Percentiles rank a stretch among this genome's conserved stretches.
phyloP scores from a whole-genome alignment of 1,140 invertebrate genomes.

The Ceratina australensis region DNA sequence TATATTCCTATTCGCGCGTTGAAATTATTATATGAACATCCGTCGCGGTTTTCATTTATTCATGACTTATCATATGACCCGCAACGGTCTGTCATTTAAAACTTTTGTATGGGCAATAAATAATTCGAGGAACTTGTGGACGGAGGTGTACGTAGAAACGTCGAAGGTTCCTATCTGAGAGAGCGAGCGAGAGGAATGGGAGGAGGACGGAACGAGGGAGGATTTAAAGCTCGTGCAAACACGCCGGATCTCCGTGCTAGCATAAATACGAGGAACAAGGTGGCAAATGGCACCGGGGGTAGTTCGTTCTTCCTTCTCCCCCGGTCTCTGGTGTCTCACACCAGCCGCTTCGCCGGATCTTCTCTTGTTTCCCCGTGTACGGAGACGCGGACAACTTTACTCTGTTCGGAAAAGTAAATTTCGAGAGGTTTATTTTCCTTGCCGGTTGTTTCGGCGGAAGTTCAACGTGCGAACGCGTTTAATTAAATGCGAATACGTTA shows the following conservation, averaged over 20 bases:
- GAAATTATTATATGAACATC: too few relatives aligned
- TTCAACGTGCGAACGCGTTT: background rate
- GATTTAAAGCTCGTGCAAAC: slow-evolving; percentile 58
- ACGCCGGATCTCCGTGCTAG: slow-evolving; percentile 60
- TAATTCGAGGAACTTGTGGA: too few relatives aligned
- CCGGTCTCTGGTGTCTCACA: slow-evolving; percentile 16
- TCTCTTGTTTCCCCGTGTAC: slow-evolving; percentile 14
- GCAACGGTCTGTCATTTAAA: too few relatives aligned
- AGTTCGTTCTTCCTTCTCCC: slow-evolving; percentile 56
- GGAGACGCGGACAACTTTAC: background rate
- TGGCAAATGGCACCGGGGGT: slow-evolving; percentile 65
- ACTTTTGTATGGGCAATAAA: too few relatives aligned
- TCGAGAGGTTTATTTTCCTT: background rate
- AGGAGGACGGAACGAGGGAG: background rate
- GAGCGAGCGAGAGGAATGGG: background rate
- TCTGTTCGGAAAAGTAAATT: slow-evolving; percentile 1
- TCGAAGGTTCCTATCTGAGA: background rate
- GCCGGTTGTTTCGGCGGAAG: background rate
- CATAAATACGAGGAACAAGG: slow-evolving; percentile 65
- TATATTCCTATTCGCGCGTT: too few relatives aligned
- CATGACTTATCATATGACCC: too few relatives aligned
- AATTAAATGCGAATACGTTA: background rate
- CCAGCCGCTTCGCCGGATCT: slow-evolving; percentile 8
- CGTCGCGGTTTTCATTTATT: too few relatives aligned
- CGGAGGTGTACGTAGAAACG: slow-evolving; percentile 34